Percentiles rank a stretch among this genome's conserved stretches.
Conservation (phyloP, 1,140 invertebrate genomes). For the Goniozus legneri region DNA sequence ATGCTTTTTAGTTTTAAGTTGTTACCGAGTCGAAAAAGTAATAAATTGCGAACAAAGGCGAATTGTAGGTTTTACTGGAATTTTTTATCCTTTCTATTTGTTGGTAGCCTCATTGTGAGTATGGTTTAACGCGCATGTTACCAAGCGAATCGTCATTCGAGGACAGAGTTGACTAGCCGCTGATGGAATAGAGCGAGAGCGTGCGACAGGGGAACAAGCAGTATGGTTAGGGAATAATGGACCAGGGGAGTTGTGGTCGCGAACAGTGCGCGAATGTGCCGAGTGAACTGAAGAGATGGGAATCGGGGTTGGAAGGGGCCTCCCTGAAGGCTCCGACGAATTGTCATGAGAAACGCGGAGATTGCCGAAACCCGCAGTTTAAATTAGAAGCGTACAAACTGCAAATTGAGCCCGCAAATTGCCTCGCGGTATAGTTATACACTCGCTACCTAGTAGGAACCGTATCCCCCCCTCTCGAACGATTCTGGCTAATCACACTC, state of each 20-base stretch:
- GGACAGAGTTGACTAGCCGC: background rate
- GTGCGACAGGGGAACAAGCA: conserved; percentile 28
- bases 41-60: too few species aligned
- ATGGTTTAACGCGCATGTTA: background rate
- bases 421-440: conserved; percentile 32
- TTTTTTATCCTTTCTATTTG: too few species aligned
- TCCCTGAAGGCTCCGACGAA: conserved; percentile 26
- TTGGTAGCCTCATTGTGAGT: too few species aligned
- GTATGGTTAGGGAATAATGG: conserved; percentile 37
- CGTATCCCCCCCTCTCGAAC: conserved; percentile 11
- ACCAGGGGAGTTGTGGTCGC: conserved; percentile 34
- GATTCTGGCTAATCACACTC: conserved; percentile 13
- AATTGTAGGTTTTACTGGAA: too few species aligned
- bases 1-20: too few species aligned
- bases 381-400: conserved; percentile 45
- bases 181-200: conserved; percentile 7
- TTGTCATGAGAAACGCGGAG: conserved; percentile 46
- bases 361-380: conserved; percentile 48
- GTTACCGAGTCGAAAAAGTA: too few species aligned
- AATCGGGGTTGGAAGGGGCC: conserved; percentile 16
- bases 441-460: conserved; percentile 23
- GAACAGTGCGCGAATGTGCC: conserved; percentile 12
- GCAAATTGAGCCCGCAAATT: conserved; percentile 45
- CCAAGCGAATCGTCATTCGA: background rate
- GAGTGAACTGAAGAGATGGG: too few species aligned